Conservation (phyloP, 2,113 vertebrate species). For the Epinephelus moara region DNA sequence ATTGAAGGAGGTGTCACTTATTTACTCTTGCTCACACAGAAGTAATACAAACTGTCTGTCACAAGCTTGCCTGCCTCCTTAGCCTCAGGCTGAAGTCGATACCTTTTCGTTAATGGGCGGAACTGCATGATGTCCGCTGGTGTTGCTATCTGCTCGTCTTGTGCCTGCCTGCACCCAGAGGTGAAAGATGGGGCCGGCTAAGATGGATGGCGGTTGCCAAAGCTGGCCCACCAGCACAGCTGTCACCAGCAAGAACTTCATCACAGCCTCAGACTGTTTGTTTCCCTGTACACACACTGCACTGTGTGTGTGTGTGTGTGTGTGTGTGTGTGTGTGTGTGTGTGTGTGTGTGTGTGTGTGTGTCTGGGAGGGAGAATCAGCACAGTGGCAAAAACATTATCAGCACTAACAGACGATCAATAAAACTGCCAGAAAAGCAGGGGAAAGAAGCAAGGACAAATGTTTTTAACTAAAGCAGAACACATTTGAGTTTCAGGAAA, state of each 20-base stretch:
- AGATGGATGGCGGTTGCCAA: constrained; percentile 62
- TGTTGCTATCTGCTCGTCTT: constrained; percentile 37
- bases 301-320: background rate
- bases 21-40: background rate
- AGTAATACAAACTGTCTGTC: background rate
- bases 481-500: background rate
- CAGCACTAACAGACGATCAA: constrained; percentile 55
- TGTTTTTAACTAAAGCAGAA: constrained; percentile 13
- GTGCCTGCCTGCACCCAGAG: constrained; percentile 36
- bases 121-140: constrained; percentile 24
- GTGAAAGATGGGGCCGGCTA: constrained; percentile 35
- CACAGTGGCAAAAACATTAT: constrained; percentile 54
- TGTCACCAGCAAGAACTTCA: constrained; percentile 63
- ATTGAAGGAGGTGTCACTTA: background rate
- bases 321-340: constrained; percentile 7
- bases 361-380: constrained; percentile 7
- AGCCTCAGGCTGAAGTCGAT: constrained; percentile 8
- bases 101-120: background rate
- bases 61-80: background rate
- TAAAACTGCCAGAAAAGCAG: constrained; percentile 34
- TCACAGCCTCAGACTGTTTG: constrained; percentile 28
- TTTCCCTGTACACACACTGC: background rate
- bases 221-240: constrained; percentile 41
- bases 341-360: background rate
- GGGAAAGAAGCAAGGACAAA: background rate